Evolutionary conservation across 1,140 invertebrate genomes (phyloP).

Genomic region (Cyphomyrmex costatus): DNA sequence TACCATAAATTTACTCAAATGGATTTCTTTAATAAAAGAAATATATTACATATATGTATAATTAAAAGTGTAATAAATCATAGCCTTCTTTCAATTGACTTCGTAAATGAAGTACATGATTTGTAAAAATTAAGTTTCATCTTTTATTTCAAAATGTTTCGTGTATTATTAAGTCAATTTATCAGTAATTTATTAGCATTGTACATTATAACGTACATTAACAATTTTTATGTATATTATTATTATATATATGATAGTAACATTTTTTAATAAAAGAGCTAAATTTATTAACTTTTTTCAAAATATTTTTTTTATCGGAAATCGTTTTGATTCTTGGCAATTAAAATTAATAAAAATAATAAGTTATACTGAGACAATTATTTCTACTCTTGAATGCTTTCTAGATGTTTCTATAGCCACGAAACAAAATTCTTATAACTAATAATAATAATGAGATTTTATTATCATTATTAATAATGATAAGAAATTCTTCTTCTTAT

Average conservation of each 20-base stretch:
- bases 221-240: neutral
- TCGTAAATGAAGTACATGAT: neutral
- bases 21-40: neutral
- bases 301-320: neutral
- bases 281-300: neutral
- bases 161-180: neutral
- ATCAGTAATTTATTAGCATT: neutral
- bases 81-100: neutral
- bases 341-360: slow-evolving; percentile 1
- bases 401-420: neutral
- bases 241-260: neutral
- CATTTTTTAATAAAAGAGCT: neutral
- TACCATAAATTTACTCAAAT: neutral
- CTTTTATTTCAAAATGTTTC: neutral
- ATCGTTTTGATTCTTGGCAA: neutral
- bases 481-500: too few species aligned
- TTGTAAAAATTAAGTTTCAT: neutral
- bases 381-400: neutral
- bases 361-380: neutral
- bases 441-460: too few species aligned
- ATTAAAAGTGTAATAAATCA: neutral
- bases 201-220: neutral
- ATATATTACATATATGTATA: neutral
- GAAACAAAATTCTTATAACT: too few species aligned
- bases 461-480: too few species aligned